Conservation (phyloP, 2,797 vertebrate genomes). For the Pseudochaenichthys georgianus region DNA sequence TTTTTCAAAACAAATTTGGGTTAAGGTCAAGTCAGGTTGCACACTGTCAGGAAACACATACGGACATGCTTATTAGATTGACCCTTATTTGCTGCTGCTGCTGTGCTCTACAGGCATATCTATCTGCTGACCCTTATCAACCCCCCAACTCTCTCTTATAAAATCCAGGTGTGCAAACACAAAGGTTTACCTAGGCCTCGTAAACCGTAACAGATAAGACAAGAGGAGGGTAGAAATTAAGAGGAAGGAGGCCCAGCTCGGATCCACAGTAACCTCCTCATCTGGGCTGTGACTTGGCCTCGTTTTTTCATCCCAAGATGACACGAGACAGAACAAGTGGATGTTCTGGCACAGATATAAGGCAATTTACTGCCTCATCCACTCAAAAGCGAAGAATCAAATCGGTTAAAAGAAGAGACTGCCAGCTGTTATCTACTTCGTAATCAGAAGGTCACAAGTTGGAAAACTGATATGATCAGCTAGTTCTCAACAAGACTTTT, state of each 20-base stretch:
- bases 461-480: not conserved
- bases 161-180: constrained; percentile 80
- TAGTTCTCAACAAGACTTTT: not conserved
- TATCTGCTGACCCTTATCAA: constrained; percentile 65
- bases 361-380: constrained; percentile 2
- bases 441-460: constrained; percentile 15
- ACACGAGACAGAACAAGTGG: constrained; percentile 5
- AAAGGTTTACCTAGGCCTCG: constrained; percentile 68
- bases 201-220: constrained; percentile 74
- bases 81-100: constrained; percentile 49
- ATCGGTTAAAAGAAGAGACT: constrained; percentile 8
- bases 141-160: constrained; percentile 57
- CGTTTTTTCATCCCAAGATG: constrained; percentile 29
- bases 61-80: constrained; percentile 40
- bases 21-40: constrained; percentile 57
- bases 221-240: constrained; percentile 43
- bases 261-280: constrained; percentile 51
- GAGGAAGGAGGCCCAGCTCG: constrained; percentile 41
- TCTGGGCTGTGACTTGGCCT: constrained; percentile 43
- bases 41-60: constrained; percentile 67
- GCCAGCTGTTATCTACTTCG: constrained; percentile 7
- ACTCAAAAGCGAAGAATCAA: not conserved
- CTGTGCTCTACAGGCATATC: constrained; percentile 48
- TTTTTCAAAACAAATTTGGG: constrained; percentile 33
- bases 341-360: constrained; percentile 8